phyloP scores from a whole-genome alignment of 1,140 invertebrate genomes.

The Hetaerina americana region DNA sequence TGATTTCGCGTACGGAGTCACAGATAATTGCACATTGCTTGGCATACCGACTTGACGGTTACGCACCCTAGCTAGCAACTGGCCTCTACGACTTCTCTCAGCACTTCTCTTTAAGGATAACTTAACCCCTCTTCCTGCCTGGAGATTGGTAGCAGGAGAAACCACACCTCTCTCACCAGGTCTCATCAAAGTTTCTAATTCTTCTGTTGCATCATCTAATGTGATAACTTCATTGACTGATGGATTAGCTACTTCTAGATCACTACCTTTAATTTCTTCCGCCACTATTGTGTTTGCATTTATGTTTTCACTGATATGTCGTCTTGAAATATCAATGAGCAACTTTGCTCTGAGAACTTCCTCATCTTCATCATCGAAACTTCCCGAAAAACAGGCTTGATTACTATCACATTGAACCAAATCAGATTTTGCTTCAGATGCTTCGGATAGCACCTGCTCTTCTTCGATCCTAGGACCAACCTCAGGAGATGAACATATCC shows the following conservation, averaged over 20 bases:
- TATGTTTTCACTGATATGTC: neutral
- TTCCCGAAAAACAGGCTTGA: neutral
- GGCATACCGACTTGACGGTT: neutral
- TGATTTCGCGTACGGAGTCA: neutral
- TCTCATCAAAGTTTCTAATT: too few relatives aligned
- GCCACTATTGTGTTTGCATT: slow-evolving; percentile 1
- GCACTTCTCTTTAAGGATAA: neutral
- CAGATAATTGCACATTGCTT: neutral
- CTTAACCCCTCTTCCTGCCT: too few relatives aligned
- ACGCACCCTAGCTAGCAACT: neutral
- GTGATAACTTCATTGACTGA: too few relatives aligned
- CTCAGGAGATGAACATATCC: neutral
- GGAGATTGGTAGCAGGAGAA: too few relatives aligned
- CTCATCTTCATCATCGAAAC: slow-evolving; percentile 27
- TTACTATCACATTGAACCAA: neutral
- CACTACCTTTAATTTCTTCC: neutral
- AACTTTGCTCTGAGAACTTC: slow-evolving; percentile 26
- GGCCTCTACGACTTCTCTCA: neutral
- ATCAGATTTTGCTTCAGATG: neutral
- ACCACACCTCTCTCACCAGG: too few relatives aligned
- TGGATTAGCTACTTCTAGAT: too few relatives aligned
- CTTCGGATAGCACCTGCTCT: neutral
- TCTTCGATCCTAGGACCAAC: neutral
- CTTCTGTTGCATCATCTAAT: too few relatives aligned
- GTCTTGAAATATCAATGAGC: slow-evolving; percentile 10